Percentiles rank a stretch among this genome's conserved stretches.
Conservation (phyloP, 2,113 vertebrate species). For the Dasyprocta punctata region DNA sequence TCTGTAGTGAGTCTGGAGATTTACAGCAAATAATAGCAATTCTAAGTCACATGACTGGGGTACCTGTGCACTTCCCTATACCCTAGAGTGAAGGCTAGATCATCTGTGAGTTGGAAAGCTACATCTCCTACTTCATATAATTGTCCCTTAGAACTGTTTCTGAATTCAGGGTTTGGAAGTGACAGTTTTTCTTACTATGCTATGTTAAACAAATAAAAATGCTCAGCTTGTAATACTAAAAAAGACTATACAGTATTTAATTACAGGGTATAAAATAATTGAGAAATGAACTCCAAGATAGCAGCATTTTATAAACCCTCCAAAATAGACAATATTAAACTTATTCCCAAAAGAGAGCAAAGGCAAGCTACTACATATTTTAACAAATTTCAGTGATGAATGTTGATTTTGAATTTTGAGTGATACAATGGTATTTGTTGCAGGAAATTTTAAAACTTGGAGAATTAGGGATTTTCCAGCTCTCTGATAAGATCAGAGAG, state of each 20-base stretch:
- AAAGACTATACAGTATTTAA: not conserved
- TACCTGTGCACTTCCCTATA: not conserved
- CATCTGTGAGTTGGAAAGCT: not conserved
- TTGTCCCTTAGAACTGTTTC: not conserved
- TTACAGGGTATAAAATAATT: not conserved
- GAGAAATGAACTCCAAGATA: not conserved
- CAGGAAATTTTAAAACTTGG: not conserved
- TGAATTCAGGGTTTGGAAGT: not conserved
- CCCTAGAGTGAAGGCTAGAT: not conserved
- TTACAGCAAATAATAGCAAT: not conserved
- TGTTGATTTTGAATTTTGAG: not conserved
- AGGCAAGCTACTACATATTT: not conserved
- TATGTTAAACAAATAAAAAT: not conserved
- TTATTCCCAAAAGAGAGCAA: not conserved
- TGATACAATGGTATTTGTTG: not conserved
- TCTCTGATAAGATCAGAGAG: constrained; percentile 93
- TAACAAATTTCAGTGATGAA: not conserved
- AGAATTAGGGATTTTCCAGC: constrained; percentile 80
- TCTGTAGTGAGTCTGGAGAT: too few species aligned
- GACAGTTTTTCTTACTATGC: not conserved
- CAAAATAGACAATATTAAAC: not conserved
- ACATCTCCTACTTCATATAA: not conserved
- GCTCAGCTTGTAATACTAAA: not conserved
- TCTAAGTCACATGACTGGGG: not conserved
- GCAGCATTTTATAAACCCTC: not conserved